A percentile compares a stretch with the other conserved stretches of the same genome.
phyloP scores from a whole-genome alignment of 2,888 invertebrate genomes.

The Calameuta idolon region DNA sequence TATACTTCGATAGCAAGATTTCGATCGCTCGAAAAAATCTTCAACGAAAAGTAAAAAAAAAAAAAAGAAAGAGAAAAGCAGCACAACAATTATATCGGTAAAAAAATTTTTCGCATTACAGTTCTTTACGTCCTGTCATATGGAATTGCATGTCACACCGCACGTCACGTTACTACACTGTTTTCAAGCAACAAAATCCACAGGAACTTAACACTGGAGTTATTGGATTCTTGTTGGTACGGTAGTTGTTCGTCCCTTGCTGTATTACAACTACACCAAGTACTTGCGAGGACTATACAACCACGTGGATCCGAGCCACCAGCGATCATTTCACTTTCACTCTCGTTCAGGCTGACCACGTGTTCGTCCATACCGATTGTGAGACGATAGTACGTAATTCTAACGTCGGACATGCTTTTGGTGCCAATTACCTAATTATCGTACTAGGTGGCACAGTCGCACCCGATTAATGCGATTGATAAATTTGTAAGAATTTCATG shows the following conservation, averaged over 20 bases:
- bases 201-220: not conserved
- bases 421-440: constrained; percentile 28
- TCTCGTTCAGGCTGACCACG: constrained; percentile 35
- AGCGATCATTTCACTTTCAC: constrained; percentile 50
- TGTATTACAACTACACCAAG: not conserved
- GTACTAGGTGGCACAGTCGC: not conserved
- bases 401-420: not conserved
- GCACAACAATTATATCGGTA: not conserved
- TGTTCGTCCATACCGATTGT: constrained; percentile 25
- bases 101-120: not conserved
- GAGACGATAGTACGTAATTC: constrained; percentile 27
- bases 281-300: constrained; percentile 13
- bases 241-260: not conserved
- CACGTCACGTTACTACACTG: not conserved
- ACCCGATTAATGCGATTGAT: not conserved
- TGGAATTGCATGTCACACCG: not conserved
- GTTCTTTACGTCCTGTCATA: not conserved
- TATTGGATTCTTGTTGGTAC: not conserved
- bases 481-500: not conserved
- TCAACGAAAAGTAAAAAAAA: no score
- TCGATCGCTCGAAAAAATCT: constrained; percentile 53
- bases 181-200: not conserved
- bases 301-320: constrained; percentile 43
- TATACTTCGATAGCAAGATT: constrained; percentile 40
- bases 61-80: not conserved